Percentiles rank a stretch among this genome's conserved stretches.
Evolutionary conservation across 2,888 invertebrate species (phyloP).

Genomic region (Anorthoa munda): DNA sequence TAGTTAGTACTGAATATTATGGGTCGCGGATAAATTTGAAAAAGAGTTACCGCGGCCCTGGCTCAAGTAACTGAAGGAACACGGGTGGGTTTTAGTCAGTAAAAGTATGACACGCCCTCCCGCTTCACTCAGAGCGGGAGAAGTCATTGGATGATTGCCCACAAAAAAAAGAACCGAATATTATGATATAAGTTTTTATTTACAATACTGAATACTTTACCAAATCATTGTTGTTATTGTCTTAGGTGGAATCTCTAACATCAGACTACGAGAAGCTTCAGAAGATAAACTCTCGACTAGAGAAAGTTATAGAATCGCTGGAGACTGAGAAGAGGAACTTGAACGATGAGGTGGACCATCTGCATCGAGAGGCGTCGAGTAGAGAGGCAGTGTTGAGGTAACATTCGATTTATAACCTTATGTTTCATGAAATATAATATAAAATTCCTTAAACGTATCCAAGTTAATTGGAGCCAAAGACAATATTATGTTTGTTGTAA

Average conservation of each 20-base stretch:
- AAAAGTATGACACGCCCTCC: too few species aligned
- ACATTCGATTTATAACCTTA: constrained; percentile 3
- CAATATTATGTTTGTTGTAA: too few species aligned
- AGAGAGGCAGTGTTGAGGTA: constrained; percentile 93
- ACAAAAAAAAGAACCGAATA: too few species aligned
- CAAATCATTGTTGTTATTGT: neutral
- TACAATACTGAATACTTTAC: too few species aligned
- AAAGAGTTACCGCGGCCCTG: too few species aligned
- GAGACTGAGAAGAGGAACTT: constrained; percentile 95
- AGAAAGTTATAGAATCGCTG: constrained; percentile 94
- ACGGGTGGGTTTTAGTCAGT: too few species aligned
- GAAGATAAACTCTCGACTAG: constrained; percentile 93
- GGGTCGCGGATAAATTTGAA: too few species aligned
- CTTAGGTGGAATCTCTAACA: constrained; percentile 93
- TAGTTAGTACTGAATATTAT: too few species aligned
- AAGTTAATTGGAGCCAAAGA: constrained; percentile 82
- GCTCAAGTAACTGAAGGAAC: too few species aligned
- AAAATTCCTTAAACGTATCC: neutral
- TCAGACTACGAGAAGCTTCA: constrained; percentile 95
- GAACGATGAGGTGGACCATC: constrained; percentile 94
- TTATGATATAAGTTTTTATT: too few species aligned
- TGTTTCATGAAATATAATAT: rapidly evolving
- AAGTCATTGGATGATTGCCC: too few species aligned
- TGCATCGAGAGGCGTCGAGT: constrained; percentile 94
- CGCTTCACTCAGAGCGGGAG: too few species aligned